Evolutionary conservation across 1,140 invertebrate genomes (phyloP).

Genomic region (Periplaneta americana): DNA sequence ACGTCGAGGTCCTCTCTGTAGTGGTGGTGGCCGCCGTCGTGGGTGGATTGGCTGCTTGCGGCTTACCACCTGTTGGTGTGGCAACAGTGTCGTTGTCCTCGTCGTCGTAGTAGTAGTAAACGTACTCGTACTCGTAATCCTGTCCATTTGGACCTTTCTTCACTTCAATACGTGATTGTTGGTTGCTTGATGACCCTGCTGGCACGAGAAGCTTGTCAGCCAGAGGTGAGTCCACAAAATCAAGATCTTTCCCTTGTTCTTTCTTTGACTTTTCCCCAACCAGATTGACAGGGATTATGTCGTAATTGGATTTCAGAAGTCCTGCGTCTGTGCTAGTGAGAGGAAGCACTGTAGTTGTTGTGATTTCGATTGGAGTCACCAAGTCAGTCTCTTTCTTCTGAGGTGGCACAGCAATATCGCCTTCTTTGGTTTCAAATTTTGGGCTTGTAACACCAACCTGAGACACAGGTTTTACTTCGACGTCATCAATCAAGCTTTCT

Average conservation of each 20-base stretch:
- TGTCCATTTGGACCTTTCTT: slow-evolving; percentile 86
- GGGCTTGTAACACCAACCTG: slow-evolving; percentile 11
- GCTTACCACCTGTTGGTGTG: slow-evolving; percentile 24
- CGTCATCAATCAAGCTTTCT: background rate
- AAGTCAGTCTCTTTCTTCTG: slow-evolving; percentile 4
- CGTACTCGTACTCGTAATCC: slow-evolving; percentile 87
- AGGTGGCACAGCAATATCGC: slow-evolving; percentile 9
- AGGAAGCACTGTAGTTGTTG: slow-evolving; percentile 1
- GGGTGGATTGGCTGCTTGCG: slow-evolving; percentile 45
- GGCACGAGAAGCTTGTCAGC: slow-evolving; percentile 25
- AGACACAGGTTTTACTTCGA: slow-evolving; percentile 14
- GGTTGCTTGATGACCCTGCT: slow-evolving; percentile 28
- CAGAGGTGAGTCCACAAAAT: slow-evolving; percentile 28
- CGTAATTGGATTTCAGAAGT: slow-evolving; percentile 9
- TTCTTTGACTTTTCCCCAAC: slow-evolving; percentile 23
- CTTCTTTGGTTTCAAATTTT: slow-evolving; percentile 6
- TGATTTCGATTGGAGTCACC: background rate
- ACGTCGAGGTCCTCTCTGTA: slow-evolving; percentile 17
- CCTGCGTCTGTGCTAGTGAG: background rate
- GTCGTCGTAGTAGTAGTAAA: slow-evolving; percentile 86
- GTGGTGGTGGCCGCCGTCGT: slow-evolving; percentile 39
- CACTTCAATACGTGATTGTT: slow-evolving; percentile 62
- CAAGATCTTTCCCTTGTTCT: slow-evolving; percentile 17
- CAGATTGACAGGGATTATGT: slow-evolving; percentile 12
- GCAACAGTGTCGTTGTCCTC: slow-evolving; percentile 49